Evolutionary conservation across 2,888 invertebrate species (phyloP).

Genomic region (Ctenicera cuprea): DNA sequence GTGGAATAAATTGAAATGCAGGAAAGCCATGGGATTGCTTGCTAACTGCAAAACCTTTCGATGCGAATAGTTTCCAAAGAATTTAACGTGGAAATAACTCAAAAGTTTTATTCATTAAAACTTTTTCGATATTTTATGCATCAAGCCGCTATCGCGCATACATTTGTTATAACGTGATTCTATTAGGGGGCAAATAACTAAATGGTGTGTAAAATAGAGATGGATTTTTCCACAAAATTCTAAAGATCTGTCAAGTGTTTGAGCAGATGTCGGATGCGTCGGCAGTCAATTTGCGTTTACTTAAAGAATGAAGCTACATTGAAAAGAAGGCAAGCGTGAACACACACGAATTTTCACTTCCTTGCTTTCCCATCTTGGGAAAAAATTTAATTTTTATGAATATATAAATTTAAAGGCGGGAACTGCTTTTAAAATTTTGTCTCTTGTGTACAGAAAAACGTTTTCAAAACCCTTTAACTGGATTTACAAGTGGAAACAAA

Average conservation of each 20-base stretch:
- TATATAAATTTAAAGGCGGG: conserved; percentile 8
- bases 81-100: conserved; percentile 41
- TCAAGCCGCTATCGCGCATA: conserved; percentile 10
- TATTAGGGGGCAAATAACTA: conserved; percentile 34
- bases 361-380: conserved; percentile 1
- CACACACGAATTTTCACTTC: conserved; percentile 33
- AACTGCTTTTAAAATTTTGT: conserved; percentile 2
- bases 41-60: conserved; percentile 41
- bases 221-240: conserved; percentile 36
- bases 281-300: conserved; percentile 43
- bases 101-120: conserved; percentile 46
- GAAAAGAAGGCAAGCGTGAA: conserved; percentile 44
- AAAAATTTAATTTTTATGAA: conserved; percentile 26
- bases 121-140: conserved; percentile 45
- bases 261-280: conserved; percentile 29
- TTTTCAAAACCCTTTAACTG: background rate
- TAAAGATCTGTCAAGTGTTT: conserved; percentile 44
- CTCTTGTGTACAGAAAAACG: background rate
- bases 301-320: conserved; percentile 39
- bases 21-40: conserved; percentile 31
- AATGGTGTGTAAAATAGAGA: conserved; percentile 36
- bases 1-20: conserved; percentile 37
- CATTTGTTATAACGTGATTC: conserved; percentile 35
- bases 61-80: conserved; percentile 40
- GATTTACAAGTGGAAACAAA: background rate